Evolutionary conservation across 2,888 invertebrate genomes (phyloP), one percentile per base, ranked within the genome.

Genomic region (Amorpha juglandis): DNA sequence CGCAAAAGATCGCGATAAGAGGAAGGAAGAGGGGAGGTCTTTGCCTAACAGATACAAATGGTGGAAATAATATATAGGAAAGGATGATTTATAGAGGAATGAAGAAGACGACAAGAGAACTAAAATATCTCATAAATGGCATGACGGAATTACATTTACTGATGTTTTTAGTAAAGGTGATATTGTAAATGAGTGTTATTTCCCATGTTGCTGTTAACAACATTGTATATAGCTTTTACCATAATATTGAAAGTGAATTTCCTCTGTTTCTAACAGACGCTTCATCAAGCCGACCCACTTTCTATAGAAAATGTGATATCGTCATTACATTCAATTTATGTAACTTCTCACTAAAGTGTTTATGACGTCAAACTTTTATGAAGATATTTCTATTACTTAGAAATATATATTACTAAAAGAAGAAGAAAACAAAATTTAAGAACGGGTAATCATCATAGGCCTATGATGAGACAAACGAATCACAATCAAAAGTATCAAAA

Each of bases 301-400:
- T 88, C 87, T 80, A 80, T 77, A 84, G 86, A 88, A 86, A 87
- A 87, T 64, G 45, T 33, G 79, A 74, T 78, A 71, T 76, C 78
- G 75, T 70, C 69, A 78, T 81, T 74, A 78, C 77, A 76, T 75
- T 69, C 71, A 38, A 58, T 58, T 58, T 38, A 58, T 42, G n/a
- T n/a, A 38, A 58, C 42, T 42, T 19, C 12, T 58, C 12, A 58
- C 58, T 58, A 42, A 58, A 58, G 11, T 58, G 58, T 12, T 12
- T 42, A 58, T 58, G 58, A 58, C 16, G 42, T 58, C 9, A 58
- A 38, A 19, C 14, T 42, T 38, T 58, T 33, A 14, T 11, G 19
- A 16, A 7, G 6, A 27, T 27, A 4, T 27, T 3, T 27, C 27
- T 27, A 27, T 27, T 3, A 27, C 4, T 27, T 27, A 27, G 27